Evolutionary conservation across 2,113 vertebrate species (phyloP), one percentile per base, ranked within the genome.

Genomic region (Trogon melanurus): DNA sequence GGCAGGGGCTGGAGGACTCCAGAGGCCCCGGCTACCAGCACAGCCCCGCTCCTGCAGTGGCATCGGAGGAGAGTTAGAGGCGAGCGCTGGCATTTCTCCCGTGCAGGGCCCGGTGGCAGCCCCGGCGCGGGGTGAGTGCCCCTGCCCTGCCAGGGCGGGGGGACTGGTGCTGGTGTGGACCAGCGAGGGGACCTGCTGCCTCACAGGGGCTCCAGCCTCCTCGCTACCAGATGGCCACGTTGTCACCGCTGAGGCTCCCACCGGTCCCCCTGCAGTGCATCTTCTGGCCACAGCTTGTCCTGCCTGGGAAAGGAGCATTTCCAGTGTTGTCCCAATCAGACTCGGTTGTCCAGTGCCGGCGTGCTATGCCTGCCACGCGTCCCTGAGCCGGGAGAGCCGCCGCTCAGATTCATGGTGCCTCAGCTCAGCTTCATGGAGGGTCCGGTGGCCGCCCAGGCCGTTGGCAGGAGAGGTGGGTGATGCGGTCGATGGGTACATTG

Each of bases 401-500:
- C 8, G 36, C 36, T 36, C 36, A 8, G 36, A 36, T 36, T 36
- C 36, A 36, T 9, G 36, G 36, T 36, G 36, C 36, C 70, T 64
- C 2, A 2, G 65, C 56, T 64, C 36, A 25, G 47, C 36, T 16
- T 45, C 61, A 8, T 1, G 2, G 17, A 17, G 61, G 13, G 5
- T 19, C 70, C 13, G 16, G 20, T 70, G 83, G 32, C 12, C 25
- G 12, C 47, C 74, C 60, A 51, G 16, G 14, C 20, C 0, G 0
- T 58, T 8, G 34, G 51, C 75, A 66, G 47, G 44, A 74, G 47
- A 1, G 48, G 23, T 34, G 47, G 34, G 70, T 54, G 61, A 62
- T 0, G 1, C 12, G 5, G 50, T 27, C 0, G 0, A 3, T 1
- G 4, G 25, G 23, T 9, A 2, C 6, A 5, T 0, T 64, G 87